Conservation (phyloP, 30 jellyfish, hydroid and myxozoan genomes). For the Chironex yamaguchii region DNA sequence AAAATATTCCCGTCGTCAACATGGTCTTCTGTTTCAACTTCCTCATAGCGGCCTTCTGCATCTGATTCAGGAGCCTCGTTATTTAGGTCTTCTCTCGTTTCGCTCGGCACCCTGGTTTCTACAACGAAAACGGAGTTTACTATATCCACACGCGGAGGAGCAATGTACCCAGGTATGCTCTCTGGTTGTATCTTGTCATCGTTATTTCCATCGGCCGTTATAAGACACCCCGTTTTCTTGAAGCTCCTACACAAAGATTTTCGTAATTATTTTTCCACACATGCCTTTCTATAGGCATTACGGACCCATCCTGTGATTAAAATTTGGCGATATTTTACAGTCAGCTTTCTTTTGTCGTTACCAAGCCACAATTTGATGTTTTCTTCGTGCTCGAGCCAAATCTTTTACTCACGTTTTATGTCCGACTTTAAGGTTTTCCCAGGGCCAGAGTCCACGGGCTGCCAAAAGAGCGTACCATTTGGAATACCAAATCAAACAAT, state of each 20-base stretch:
- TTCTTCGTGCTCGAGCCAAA: slow-evolving; percentile 58
- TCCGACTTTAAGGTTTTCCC: slow-evolving; percentile 8
- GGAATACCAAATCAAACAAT: slow-evolving; percentile 59
- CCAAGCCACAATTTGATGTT: slow-evolving; percentile 62
- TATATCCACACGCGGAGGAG: slow-evolving; percentile 62
- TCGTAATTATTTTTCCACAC: neutral
- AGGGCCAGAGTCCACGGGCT: slow-evolving; percentile 54
- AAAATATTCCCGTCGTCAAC: too few relatives aligned
- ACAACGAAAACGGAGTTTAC: slow-evolving; percentile 24
- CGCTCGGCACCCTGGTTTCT: slow-evolving; percentile 57
- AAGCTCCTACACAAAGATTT: slow-evolving; percentile 8
- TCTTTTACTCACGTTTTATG: slow-evolving; percentile 8
- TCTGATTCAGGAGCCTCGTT: slow-evolving; percentile 63
- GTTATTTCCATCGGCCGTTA: slow-evolving; percentile 61
- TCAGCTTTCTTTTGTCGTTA: slow-evolving; percentile 15
- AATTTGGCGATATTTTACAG: slow-evolving; percentile 57
- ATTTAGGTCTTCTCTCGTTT: slow-evolving; percentile 47
- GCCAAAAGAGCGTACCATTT: slow-evolving; percentile 53
- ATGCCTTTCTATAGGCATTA: slow-evolving; percentile 30
- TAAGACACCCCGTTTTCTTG: slow-evolving; percentile 65
- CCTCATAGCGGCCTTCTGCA: slow-evolving; percentile 16
- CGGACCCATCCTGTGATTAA: slow-evolving; percentile 66
- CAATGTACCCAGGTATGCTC: slow-evolving; percentile 32
- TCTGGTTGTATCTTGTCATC: slow-evolving; percentile 61
- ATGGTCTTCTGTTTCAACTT: neutral